phyloP scores from a whole-genome alignment of 2,797 vertebrate species.

The Cryptoblepharus egeriae region DNA sequence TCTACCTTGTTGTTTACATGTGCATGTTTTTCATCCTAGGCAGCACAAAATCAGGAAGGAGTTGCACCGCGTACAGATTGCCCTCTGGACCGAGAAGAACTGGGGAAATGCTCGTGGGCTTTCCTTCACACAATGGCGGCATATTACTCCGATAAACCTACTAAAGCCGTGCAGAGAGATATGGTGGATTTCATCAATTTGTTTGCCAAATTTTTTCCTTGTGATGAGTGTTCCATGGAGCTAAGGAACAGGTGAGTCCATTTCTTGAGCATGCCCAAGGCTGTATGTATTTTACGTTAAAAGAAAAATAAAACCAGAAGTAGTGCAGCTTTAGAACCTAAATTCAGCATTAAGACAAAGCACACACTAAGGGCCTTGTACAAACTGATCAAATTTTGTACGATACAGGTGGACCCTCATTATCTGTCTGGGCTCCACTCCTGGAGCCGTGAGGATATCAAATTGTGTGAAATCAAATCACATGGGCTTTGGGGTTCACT shows the following conservation, averaged over 20 bases:
- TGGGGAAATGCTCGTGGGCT: slow-evolving; percentile 93
- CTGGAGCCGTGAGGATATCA: no score
- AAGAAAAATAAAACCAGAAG: not conserved
- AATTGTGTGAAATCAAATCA: no score
- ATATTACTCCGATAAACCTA: slow-evolving; percentile 90
- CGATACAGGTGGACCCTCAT: not conserved
- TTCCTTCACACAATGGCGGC: slow-evolving; percentile 96
- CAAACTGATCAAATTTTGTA: not conserved
- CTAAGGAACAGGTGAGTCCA: slow-evolving; percentile 84
- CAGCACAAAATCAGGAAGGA: not conserved
- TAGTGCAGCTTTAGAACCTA: not conserved
- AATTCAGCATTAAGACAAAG: not conserved
- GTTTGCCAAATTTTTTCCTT: slow-evolving; percentile 96
- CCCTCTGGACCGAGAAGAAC: slow-evolving; percentile 89
- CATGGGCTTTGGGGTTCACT: no score
- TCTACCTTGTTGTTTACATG: not conserved
- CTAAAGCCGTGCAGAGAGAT: slow-evolving; percentile 84
- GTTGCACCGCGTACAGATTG: slow-evolving; percentile 80
- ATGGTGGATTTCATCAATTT: slow-evolving; percentile 93
- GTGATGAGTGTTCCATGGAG: slow-evolving; percentile 93
- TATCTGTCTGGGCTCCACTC: no score
- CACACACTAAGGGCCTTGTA: not conserved
- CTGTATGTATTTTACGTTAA: not conserved
- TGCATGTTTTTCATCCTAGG: slow-evolving; percentile 1
- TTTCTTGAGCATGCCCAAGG: not conserved